Percentiles rank a stretch among this genome's conserved stretches.
Conservation (phyloP, 2,797 vertebrate genomes). For the Gallinago solitaria region DNA sequence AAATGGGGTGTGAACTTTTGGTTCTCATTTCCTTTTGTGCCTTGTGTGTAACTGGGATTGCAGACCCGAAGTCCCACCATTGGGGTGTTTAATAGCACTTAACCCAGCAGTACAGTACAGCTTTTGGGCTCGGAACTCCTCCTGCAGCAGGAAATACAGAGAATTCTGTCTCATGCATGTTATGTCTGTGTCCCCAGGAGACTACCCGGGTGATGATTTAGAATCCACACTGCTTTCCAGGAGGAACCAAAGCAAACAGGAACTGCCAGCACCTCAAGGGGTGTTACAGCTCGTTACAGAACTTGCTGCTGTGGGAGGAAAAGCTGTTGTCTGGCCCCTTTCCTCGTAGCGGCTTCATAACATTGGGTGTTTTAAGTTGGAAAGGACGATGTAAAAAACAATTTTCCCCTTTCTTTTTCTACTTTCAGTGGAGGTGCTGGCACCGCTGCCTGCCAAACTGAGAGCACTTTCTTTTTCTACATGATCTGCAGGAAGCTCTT, state of each 20-base stretch:
- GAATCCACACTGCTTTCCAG: neutral
- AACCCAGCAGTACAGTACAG: neutral
- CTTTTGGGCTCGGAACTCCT: neutral
- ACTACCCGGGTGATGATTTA: neutral
- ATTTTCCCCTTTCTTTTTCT: neutral
- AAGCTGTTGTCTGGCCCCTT: neutral
- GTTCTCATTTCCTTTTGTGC: neutral
- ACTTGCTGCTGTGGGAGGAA: neutral
- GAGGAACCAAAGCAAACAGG: neutral
- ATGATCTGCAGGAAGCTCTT: slow-evolving; percentile 27
- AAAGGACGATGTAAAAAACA: neutral
- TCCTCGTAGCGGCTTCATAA: neutral
- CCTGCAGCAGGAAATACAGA: neutral
- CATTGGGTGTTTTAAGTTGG: neutral
- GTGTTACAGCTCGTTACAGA: neutral
- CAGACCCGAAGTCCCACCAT: neutral
- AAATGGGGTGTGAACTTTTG: neutral
- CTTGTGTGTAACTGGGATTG: neutral
- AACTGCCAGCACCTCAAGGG: neutral
- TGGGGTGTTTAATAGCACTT: neutral
- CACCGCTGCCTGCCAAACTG: neutral
- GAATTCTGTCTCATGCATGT: accelerated
- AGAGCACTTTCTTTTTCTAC: neutral
- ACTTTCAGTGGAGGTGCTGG: neutral
- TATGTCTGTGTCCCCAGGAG: neutral